phyloP scores from a whole-genome alignment of 2,113 vertebrate species.

The Rhinolophus ferrumequinum region DNA sequence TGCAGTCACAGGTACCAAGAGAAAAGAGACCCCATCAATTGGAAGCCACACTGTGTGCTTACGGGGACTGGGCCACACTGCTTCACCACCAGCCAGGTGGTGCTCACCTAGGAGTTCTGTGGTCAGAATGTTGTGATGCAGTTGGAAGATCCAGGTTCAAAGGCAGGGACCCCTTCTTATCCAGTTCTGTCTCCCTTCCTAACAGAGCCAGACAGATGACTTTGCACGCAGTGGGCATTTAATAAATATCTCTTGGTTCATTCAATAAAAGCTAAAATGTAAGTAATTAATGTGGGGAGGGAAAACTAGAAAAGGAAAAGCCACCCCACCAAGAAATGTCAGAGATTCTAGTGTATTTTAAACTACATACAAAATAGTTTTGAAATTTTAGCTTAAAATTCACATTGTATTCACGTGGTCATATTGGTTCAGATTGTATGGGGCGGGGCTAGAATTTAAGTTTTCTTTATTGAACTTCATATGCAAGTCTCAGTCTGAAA shows the following conservation, averaged over 20 bases:
- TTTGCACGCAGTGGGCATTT: not conserved
- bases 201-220: not conserved
- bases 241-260: not conserved
- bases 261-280: not conserved
- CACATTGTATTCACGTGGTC: not conserved
- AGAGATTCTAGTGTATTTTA: not conserved
- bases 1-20: not conserved
- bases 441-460: not conserved
- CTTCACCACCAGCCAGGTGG: too few species aligned
- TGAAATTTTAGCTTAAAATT: not conserved
- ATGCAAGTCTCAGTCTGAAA: not conserved
- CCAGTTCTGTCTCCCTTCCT: not conserved
- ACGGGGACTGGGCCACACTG: too few species aligned
- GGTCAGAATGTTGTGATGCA: not conserved
- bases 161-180: not conserved
- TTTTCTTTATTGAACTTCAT: not conserved
- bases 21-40: not conserved
- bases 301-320: not conserved
- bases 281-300: rapidly evolving
- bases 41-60: not conserved
- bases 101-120: too few species aligned
- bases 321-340: not conserved
- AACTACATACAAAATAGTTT: not conserved
- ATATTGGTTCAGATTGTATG: not conserved
- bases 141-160: not conserved